Percentiles rank a stretch among this genome's conserved stretches.
These are phyloP conservation scores for Ciona savignyi DNA, from an alignment of 23 tunicate species.

Conservation along the genomic window DNA sequence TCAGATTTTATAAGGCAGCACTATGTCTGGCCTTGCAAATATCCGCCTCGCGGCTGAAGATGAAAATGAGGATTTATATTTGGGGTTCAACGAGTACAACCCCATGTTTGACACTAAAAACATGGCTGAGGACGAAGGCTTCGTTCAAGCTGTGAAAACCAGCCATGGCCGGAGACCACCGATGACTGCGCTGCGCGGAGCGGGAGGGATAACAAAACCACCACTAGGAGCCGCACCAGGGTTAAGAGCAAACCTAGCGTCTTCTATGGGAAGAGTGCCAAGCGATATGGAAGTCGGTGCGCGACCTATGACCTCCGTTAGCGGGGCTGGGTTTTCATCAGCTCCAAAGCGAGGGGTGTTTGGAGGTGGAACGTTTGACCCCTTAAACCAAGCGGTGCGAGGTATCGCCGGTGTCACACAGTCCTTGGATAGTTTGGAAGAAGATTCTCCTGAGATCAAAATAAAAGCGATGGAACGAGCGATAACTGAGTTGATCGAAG, in stretches of 20 bases:
- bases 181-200: slow-evolving; percentile 58
- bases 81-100: slow-evolving; percentile 77
- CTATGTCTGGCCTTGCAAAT: slow-evolving; percentile 56
- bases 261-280: slow-evolving; percentile 46
- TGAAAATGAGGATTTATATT: slow-evolving; percentile 74
- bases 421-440: slow-evolving; percentile 42
- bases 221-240: slow-evolving; percentile 36
- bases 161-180: slow-evolving; percentile 93
- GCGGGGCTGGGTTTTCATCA: slow-evolving; percentile 84
- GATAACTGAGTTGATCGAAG: slow-evolving; percentile 66
- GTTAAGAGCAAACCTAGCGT: slow-evolving; percentile 35
- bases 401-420: slow-evolving; percentile 44
- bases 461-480: slow-evolving; percentile 72
- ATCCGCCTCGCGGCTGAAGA: slow-evolving; percentile 74
- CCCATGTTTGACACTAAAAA: slow-evolving; percentile 84
- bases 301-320: slow-evolving; percentile 91
- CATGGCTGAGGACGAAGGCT: slow-evolving; percentile 82
- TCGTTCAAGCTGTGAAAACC: slow-evolving; percentile 82
- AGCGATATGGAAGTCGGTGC: slow-evolving; percentile 34
- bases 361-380: slow-evolving; percentile 64
- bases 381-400: slow-evolving; percentile 46
- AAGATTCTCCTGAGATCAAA: slow-evolving; percentile 64
- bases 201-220: slow-evolving; percentile 2
- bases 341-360: slow-evolving; percentile 27
- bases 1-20: background rate